A percentile compares a stretch with the other conserved stretches of the same genome.
phyloP scores from a whole-genome alignment of 2,113 vertebrate genomes.

The Enhydra lutris region DNA sequence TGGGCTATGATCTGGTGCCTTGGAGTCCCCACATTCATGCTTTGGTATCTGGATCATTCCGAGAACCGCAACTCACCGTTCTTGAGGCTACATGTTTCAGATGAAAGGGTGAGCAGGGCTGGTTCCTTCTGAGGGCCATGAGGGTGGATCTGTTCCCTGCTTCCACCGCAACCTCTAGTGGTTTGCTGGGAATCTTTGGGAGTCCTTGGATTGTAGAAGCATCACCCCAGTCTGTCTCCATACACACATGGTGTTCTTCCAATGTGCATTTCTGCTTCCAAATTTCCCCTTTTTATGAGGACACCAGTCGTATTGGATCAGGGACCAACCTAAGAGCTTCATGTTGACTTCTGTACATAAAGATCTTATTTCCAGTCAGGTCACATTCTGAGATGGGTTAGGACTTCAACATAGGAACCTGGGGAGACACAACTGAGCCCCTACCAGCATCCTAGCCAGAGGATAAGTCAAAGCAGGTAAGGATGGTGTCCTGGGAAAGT shows the following conservation, averaged over 20 bases:
- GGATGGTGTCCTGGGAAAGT: not conserved
- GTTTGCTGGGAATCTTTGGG: too few relatives aligned
- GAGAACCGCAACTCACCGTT: not conserved
- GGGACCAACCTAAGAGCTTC: not conserved
- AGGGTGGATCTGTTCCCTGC: not conserved
- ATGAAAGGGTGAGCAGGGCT: not conserved
- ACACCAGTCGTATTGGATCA: not conserved
- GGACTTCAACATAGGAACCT: not conserved
- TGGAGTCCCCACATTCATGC: not conserved
- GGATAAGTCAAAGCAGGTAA: not conserved
- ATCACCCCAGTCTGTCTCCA: not conserved
- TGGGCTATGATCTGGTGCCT: not conserved
- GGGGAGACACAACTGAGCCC: not conserved
- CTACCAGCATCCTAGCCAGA: not conserved
- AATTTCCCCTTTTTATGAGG: not conserved
- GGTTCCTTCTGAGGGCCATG: not conserved
- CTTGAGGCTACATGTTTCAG: not conserved
- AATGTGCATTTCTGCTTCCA: not conserved
- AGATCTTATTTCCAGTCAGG: not conserved
- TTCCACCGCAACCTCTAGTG: not conserved
- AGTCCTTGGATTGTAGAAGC: not conserved
- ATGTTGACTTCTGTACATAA: not conserved
- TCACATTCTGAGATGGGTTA: not conserved
- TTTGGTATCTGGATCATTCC: not conserved
- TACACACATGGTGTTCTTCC: not conserved